A percentile compares a stretch with the other conserved stretches of the same genome.
Conservation (phyloP, 92 coral and sea anemone species). For the Porites cylindrica region DNA sequence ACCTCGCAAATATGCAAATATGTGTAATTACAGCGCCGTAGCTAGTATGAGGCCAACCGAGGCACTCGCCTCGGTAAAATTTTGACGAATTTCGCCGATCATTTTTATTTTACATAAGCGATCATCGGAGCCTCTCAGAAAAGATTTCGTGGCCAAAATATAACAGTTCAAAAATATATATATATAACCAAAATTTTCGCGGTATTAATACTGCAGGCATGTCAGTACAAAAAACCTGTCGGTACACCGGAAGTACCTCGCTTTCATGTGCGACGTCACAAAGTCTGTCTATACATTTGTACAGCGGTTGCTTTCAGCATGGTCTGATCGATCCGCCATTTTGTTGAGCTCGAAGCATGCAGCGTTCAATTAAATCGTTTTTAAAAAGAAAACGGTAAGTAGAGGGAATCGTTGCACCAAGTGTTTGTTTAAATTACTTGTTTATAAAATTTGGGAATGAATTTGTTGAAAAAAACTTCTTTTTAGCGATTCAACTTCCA, state of each 20-base stretch:
- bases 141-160: no score
- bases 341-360: slow-evolving; percentile 3
- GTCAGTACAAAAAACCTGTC: slow-evolving; percentile 36
- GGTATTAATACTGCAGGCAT: slow-evolving; percentile 6
- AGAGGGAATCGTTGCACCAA: slow-evolving; percentile 33
- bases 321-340: slow-evolving; percentile 23
- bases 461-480: slow-evolving; percentile 29
- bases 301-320: slow-evolving; percentile 30
- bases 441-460: slow-evolving; percentile 29
- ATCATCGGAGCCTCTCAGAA: no score
- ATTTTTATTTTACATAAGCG: no score
- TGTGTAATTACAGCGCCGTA: neutral
- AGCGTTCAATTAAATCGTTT: slow-evolving; percentile 28
- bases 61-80: no score
- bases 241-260: slow-evolving; percentile 30
- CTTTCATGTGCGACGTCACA: slow-evolving; percentile 31
- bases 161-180: no score
- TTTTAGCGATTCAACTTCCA: slow-evolving; percentile 35
- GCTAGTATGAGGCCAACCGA: no score
- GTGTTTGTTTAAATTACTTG: slow-evolving; percentile 25
- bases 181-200: neutral
- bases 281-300: slow-evolving; percentile 32
- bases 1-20: neutral
- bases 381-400: slow-evolving; percentile 15
- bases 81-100: no score